These are phyloP conservation scores for Montipora efflorescens DNA, from an alignment of 64 coral and sea anemone genomes.

Conservation along the genomic window DNA sequence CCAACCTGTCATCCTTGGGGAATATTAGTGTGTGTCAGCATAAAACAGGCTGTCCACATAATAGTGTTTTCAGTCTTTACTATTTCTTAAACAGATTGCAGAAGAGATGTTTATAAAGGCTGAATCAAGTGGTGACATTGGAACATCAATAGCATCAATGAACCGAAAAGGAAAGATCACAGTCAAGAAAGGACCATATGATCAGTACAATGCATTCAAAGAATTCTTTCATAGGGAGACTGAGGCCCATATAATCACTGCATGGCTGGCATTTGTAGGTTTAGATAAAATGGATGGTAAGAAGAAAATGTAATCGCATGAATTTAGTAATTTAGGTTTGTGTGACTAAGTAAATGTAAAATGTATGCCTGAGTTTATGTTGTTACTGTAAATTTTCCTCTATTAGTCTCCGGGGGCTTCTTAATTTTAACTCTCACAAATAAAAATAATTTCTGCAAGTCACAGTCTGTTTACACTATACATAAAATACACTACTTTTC, in stretches of 20 bases:
- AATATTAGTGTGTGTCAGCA: too few relatives aligned
- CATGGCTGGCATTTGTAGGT: slow-evolving; percentile 50
- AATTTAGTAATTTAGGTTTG: slow-evolving; percentile 3
- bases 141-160: slow-evolving; percentile 55
- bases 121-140: slow-evolving; percentile 38
- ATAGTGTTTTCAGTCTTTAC: too few relatives aligned
- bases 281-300: slow-evolving; percentile 7
- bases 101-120: slow-evolving; percentile 47
- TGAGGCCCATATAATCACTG: slow-evolving; percentile 48
- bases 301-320: slow-evolving; percentile 5
- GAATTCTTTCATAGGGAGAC: slow-evolving; percentile 57
- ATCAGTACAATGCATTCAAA: slow-evolving; percentile 67
- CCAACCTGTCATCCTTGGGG: too few relatives aligned
- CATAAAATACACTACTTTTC: neutral
- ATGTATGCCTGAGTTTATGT: slow-evolving; percentile 10
- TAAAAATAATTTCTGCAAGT: slow-evolving; percentile 2
- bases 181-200: slow-evolving; percentile 43
- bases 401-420: slow-evolving; percentile 8
- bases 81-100: slow-evolving; percentile 37
- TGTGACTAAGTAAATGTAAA: slow-evolving; percentile 7
- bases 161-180: slow-evolving; percentile 47
- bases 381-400: slow-evolving; percentile 3
- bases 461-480: neutral
- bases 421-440: slow-evolving; percentile 1
- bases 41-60: too few relatives aligned